Evolutionary conservation across 2,888 invertebrate species (phyloP).

Genomic region (Drosophila stalkeri): DNA sequence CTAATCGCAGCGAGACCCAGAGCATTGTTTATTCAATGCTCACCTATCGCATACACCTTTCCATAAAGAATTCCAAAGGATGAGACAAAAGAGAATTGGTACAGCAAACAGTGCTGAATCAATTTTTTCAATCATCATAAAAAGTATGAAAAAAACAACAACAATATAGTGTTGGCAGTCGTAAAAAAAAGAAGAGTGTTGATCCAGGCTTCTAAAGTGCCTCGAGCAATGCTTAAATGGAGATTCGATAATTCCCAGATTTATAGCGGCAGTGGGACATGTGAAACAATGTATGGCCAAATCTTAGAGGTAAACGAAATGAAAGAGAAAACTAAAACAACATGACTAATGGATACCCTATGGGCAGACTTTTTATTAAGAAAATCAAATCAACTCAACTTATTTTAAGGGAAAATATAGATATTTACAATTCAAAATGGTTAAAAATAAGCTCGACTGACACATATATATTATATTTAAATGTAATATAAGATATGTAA

Average conservation of each 20-base stretch:
- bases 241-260: not conserved
- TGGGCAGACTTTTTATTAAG: no score
- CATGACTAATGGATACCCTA: not conserved
- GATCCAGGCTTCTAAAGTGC: not conserved
- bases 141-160: not conserved
- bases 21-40: conserved; percentile 50
- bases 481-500: no score
- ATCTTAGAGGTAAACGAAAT: not conserved
- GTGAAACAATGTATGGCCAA: not conserved
- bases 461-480: no score
- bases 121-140: conserved; percentile 29
- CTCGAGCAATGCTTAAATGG: not conserved
- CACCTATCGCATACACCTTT: conserved; percentile 22
- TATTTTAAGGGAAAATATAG: no score
- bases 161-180: no score
- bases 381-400: no score
- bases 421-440: no score
- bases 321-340: no score
- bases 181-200: not conserved
- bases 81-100: conserved; percentile 2
- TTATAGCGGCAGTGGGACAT: conserved; percentile 9
- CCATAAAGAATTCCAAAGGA: conserved; percentile 41
- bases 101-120: conserved; percentile 13
- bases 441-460: no score
- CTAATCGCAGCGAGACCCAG: conserved; percentile 33